Evolutionary conservation across 2,113 vertebrate genomes (phyloP), one percentile per base, ranked within the genome.

Genomic region (Aegithalos caudatus): DNA sequence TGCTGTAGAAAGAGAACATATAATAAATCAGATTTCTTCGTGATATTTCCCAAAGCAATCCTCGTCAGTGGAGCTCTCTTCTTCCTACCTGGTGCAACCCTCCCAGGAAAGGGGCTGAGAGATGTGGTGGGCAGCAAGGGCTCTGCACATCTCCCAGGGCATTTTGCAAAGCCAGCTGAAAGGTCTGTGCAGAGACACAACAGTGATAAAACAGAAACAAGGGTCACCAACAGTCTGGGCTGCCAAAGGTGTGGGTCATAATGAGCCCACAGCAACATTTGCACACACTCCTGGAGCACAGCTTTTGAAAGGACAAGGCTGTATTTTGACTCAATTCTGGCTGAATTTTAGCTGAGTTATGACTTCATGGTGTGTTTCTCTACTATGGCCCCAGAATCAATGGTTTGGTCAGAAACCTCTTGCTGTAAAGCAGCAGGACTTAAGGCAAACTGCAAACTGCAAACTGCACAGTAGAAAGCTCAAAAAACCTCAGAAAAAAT

Each of bases 151-250:
- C 27, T 70, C 38, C 25, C 5, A 3, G 37, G 60, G 18, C 10
- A 23, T 28, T 81, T 11, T 78, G 67, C 61, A 91, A 80, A 72
- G 80, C 2, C 50, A 78, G 60, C 65, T 84, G n/a, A 60, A 50
- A 78, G 27, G 18, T 70, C 54, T 69, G 25, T 0, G 1, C 62
- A 64, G 60, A 81, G 81, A 88, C 94, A 93, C 50, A 95, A 96
- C 72, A 86, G n/a, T 35, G 96, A 97, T 89, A 93, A 96, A 64
- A n/a, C 31, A 92, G 65, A 84, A 81, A 45, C 16, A 21, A 77
- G 74, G 81, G 37, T 47, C 45, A 69, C 14, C 1, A 0, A 47
- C 83, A 80, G 54, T 18, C 57, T 3, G 7, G 1, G 2, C 65
- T 40, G 21, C 38, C 35, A 50, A 92, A 96, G 69, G 48, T 62